Evolutionary conservation across 2,797 vertebrate genomes (phyloP), one percentile per base, ranked within the genome.

Genomic region (Notamacropus eugenii): DNA sequence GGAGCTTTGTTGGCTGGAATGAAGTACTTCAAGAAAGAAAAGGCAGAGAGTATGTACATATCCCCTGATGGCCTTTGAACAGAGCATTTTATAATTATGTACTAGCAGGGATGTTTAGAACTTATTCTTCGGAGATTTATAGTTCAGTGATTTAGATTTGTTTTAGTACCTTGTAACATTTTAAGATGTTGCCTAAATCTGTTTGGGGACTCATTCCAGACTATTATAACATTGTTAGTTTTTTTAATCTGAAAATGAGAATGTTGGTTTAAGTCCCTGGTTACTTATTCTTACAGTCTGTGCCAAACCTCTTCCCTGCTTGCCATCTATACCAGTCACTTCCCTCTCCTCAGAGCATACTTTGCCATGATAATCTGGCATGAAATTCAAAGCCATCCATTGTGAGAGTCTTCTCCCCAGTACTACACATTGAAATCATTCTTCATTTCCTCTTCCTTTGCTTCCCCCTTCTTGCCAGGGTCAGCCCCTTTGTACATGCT

Each of bases 21-120:
- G 99, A 99, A 99, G 95, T 99, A 98, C 94, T 97, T 99, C 90
- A 99, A 99, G 98, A 99, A 98, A 92, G 98, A 98, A 94, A 99
- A 99, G 97, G 99, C 99, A 91, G 99, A 99, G 94, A 34, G 99
- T 99, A 98, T 99, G 99, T 99, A 59, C 57, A 55, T 58, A 22
- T 1, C 14, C n/a, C 94, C 28, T 92, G 8, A 16, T 95, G 9
- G 87, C 5, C 10, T 55, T 82, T 28, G 46, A 95, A 34, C 90
- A n/a, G 57, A 92, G 62, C 62, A 27, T 12, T 93, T 93, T 52
- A 90, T 93, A 34, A 50, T 27, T 67, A 0, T 56, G 11, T 22
- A 52, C 67, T 74, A 40, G 8, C 24, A 67, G 1, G 90, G 59
- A 13, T 91, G 1, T 90, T 96, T 90, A 93, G 56, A 62, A 95